Conservation (phyloP, 2,113 vertebrate species). For the Salvelinus sp. region DNA sequence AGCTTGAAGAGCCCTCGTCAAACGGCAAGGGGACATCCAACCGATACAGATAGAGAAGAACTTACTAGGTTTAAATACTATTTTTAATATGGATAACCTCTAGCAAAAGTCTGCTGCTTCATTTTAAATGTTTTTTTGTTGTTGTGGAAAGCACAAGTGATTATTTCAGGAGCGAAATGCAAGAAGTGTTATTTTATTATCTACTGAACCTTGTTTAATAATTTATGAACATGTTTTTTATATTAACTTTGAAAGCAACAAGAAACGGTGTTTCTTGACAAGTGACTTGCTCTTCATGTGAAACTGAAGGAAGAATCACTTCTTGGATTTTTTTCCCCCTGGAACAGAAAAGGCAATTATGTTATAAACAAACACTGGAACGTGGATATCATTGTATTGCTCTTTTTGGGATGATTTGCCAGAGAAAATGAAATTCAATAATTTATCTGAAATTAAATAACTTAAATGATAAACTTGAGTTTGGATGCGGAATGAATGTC, state of each 20-base stretch:
- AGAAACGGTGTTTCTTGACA: conserved; percentile 51
- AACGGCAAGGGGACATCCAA: conserved; percentile 82
- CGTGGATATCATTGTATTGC: conserved; percentile 37
- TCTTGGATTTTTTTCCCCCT: conserved; percentile 29
- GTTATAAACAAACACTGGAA: conserved; percentile 67
- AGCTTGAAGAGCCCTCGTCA: conserved; percentile 88
- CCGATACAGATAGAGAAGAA: conserved; percentile 84
- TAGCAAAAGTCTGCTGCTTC: conserved; percentile 78
- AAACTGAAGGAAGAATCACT: conserved; percentile 45
- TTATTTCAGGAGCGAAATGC: conserved; percentile 68
- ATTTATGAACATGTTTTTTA: conserved; percentile 67
- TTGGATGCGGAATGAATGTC: conserved; percentile 52
- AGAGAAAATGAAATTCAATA: conserved; percentile 45
- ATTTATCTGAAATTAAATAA: conserved; percentile 38
- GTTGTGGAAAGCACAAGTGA: conserved; percentile 73
- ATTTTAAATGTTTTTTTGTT: conserved; percentile 58
- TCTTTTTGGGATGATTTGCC: conserved; percentile 32
- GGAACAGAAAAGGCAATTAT: conserved; percentile 56
- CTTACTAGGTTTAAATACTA: conserved; percentile 36
- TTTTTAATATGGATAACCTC: conserved; percentile 63
- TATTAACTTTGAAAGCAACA: conserved; percentile 58
- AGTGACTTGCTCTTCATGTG: conserved; percentile 45
- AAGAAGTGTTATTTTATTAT: conserved; percentile 72
- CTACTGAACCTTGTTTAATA: conserved; percentile 73
- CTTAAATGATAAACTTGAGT: conserved; percentile 31